Evolutionary conservation across 2,113 vertebrate genomes (phyloP).

Genomic region (Calypte anna): DNA sequence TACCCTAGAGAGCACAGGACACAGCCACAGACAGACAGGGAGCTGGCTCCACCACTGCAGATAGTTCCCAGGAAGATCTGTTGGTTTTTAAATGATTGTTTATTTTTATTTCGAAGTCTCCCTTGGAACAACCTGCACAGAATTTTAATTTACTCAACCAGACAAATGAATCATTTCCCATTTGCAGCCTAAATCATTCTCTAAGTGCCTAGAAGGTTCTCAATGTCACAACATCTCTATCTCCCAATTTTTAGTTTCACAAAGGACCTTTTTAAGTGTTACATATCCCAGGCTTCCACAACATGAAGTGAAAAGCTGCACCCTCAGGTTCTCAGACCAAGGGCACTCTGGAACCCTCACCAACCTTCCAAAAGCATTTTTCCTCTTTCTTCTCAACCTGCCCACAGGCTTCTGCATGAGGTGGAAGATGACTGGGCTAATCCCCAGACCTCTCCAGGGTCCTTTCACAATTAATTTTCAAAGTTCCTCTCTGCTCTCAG

Average conservation of each 20-base stretch:
- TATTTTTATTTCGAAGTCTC: not conserved
- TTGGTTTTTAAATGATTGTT: not conserved
- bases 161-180: not conserved
- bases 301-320: not conserved
- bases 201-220: not conserved
- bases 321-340: not conserved
- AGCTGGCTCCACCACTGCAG: not conserved
- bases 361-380: not conserved
- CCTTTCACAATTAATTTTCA: not conserved
- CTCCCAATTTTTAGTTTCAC: not conserved
- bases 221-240: not conserved
- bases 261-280: not conserved
- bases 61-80: not conserved
- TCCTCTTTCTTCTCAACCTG: not conserved
- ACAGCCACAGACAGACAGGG: not conserved
- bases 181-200: not conserved
- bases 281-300: not conserved
- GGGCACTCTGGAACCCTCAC: not conserved
- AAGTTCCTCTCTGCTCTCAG: not conserved
- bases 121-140: not conserved
- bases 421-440: not conserved
- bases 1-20: not conserved
- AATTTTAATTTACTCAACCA: not conserved
- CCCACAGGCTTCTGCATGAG: not conserved
- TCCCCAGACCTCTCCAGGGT: not conserved